A percentile compares a stretch with the other conserved stretches of the same genome.
Evolutionary conservation across 2,888 invertebrate species (phyloP).

Genomic region (Bembecia ichneumoniformis): DNA sequence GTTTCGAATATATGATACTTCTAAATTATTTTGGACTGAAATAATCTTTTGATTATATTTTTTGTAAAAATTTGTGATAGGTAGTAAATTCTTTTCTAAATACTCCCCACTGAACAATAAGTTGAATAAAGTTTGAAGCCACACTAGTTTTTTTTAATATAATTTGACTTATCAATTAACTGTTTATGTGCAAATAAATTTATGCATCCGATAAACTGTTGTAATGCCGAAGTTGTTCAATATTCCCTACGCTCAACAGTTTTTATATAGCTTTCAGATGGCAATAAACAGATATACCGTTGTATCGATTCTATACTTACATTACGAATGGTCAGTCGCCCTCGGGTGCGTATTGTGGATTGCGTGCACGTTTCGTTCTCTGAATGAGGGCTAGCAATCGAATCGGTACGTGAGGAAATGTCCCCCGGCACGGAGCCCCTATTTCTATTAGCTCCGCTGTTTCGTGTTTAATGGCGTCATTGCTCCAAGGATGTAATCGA

Average conservation of each 20-base stretch:
- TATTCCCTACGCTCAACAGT: neutral
- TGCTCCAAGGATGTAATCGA: neutral
- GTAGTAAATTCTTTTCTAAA: too few species aligned
- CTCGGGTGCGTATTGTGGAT: constrained; percentile 32
- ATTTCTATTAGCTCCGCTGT: constrained; percentile 25
- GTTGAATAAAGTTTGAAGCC: too few species aligned
- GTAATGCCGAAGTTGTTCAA: constrained; percentile 1
- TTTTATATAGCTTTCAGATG: neutral
- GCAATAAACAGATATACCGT: constrained; percentile 1
- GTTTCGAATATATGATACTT: too few species aligned
- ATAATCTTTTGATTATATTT: too few species aligned
- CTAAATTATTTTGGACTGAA: too few species aligned
- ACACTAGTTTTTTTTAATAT: too few species aligned
- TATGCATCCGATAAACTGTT: neutral
- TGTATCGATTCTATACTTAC: constrained; percentile 22
- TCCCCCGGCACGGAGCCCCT: constrained; percentile 27
- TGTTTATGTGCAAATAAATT: neutral
- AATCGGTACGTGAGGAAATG: constrained; percentile 40
- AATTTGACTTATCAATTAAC: neutral
- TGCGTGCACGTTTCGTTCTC: constrained; percentile 45
- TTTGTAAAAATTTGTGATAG: too few species aligned
- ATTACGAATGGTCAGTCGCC: constrained; percentile 14
- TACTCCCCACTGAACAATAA: too few species aligned
- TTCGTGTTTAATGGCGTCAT: neutral
- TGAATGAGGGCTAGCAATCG: constrained; percentile 38